Base-by-base conservation (phyloP, 2,888 invertebrate genomes). In the Loripinus fragilis region DNA sequence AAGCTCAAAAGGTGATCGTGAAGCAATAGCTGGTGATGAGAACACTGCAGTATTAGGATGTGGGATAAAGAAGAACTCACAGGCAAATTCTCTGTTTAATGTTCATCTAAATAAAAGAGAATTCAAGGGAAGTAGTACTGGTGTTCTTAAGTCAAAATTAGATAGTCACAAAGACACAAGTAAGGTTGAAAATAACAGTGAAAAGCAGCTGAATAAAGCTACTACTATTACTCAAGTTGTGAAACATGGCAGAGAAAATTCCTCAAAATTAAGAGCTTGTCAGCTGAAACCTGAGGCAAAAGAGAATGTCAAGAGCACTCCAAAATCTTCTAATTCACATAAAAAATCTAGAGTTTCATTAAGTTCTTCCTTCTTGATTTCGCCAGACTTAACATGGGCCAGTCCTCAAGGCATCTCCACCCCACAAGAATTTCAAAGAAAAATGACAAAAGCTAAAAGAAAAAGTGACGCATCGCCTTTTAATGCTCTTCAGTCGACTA, bases 341-440 rank as follows among this genome's bases (percentile, higher is more conserved):
- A 30, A 28, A 12, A 60, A 60, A 33, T 60, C 60, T n/a, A 60
- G 60, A 60, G 1, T 60, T 20, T 60, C 60, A 2, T 33, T 60
- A 7, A 33, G 23, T 2, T 60, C 60, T 60, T 60, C 60, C 30
- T 60, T 60, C 17, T 42, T 45, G 23, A 12, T 28, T n/a, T 67
- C 45, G 42, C 67, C 41, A 41, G 67, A 67, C n/a, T 41, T 67
- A 23, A 41, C 42, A 2, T 67, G 17, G 7, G 35, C 67, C 2
- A 67, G 67, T n/a, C 67, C 67, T n/a, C 67, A 67, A 25, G 38
- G 67, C 10, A 45, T 67, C 7, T 74, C 74, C 2, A 71, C 78
- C 25, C 74, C 78, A 15, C 45, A 60, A n/a, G 55, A 70, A 25
- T 74, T 74, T 0, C 74, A 74, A 33, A 15, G 50, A 48, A 74